Percentiles rank a stretch among this genome's conserved stretches.
phyloP scores from a whole-genome alignment of 2,888 invertebrate genomes.

The Ophion costatus region DNA sequence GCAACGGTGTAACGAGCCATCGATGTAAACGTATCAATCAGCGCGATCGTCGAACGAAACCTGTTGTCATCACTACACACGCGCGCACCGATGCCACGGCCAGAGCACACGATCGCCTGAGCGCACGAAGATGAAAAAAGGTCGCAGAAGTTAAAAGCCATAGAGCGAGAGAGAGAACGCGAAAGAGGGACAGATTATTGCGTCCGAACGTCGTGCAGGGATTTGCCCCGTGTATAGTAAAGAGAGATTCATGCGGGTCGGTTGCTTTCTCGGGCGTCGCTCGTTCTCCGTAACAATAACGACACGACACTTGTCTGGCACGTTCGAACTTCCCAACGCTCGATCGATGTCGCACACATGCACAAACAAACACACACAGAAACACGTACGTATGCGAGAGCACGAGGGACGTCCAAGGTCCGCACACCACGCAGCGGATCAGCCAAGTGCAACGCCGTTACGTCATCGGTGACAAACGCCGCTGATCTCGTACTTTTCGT shows the following conservation, averaged over 20 bases:
- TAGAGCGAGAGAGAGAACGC: neutral
- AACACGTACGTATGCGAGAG: constrained; percentile 5
- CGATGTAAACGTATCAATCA: constrained; percentile 78
- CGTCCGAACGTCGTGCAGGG: constrained; percentile 1
- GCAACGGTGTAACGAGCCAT: constrained; percentile 75
- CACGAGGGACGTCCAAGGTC: constrained; percentile 51
- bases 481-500: constrained; percentile 38
- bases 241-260: constrained; percentile 43
- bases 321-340: constrained; percentile 33
- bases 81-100: constrained; percentile 11
- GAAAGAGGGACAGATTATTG: neutral
- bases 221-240: neutral
- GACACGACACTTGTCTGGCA: constrained; percentile 33
- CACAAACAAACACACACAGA: constrained; percentile 21
- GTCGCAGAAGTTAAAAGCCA: neutral
- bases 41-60: constrained; percentile 76
- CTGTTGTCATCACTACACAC: constrained; percentile 75
- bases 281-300: constrained; percentile 39
- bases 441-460: constrained; percentile 57
- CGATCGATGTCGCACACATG: constrained; percentile 24
- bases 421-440: constrained; percentile 11
- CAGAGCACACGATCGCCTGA: constrained; percentile 59
- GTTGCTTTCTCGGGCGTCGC: constrained; percentile 47
- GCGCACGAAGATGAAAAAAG: constrained; percentile 29
- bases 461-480: constrained; percentile 55